phyloP scores from a whole-genome alignment of 2,797 vertebrate species.

The Rousettus madagascariensis region DNA sequence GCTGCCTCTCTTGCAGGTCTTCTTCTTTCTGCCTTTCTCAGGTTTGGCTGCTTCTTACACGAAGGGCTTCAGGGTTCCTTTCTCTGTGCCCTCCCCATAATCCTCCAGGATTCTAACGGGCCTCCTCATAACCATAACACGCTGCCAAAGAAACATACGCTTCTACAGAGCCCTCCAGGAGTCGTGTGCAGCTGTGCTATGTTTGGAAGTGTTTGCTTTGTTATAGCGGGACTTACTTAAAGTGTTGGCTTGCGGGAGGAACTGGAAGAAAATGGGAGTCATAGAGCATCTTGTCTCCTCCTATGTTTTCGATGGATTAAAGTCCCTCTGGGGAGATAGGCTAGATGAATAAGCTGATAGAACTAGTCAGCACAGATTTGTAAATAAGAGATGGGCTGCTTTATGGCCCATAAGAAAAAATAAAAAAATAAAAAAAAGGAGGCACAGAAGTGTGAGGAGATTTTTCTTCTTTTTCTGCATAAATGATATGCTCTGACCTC shows the following conservation, averaged over 20 bases:
- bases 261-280: neutral
- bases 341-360: neutral
- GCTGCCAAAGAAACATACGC: neutral
- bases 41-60: neutral
- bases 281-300: neutral
- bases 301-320: neutral
- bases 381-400: neutral
- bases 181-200: neutral
- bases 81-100: accelerated
- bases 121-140: neutral
- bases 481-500: neutral
- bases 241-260: neutral
- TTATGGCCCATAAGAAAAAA: neutral
- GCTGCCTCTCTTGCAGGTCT: neutral
- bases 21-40: neutral
- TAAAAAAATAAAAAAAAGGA: neutral
- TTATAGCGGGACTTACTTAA: neutral
- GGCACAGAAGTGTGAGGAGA: neutral
- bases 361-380: neutral
- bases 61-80: neutral
- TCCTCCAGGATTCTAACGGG: neutral
- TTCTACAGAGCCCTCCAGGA: neutral
- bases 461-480: neutral
- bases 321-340: neutral
- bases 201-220: neutral